These are phyloP conservation scores for Pangasianodon hypophthalmus DNA, from an alignment of 2,113 vertebrate genomes.

Conservation along the genomic window DNA sequence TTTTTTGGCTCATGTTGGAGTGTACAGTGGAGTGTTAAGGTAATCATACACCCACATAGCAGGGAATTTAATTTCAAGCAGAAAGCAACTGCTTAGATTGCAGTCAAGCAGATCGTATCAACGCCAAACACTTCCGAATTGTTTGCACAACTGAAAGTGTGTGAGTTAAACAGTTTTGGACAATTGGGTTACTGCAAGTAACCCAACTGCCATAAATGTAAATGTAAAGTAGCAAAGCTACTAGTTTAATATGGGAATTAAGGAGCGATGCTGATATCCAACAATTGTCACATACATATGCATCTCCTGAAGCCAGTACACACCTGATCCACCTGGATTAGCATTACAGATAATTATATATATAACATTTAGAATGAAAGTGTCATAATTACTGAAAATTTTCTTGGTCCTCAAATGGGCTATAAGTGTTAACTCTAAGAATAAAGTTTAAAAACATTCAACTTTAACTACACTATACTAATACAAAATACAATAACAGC, in stretches of 20 bases:
- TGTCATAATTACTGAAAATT: not conserved
- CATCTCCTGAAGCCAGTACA: not conserved
- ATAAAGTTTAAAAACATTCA: not conserved
- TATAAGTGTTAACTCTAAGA: not conserved
- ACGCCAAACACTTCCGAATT: slow-evolving; percentile 1
- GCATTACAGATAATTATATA: not conserved
- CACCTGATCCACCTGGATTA: not conserved
- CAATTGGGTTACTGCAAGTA: not conserved
- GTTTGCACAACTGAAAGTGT: not conserved
- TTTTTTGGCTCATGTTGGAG: slow-evolving; percentile 28
- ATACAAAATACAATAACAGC: not conserved
- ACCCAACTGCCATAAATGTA: no score
- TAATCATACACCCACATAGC: slow-evolving; percentile 39
- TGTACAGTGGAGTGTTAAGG: slow-evolving; percentile 36
- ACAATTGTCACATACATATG: not conserved
- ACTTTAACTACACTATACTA: not conserved
- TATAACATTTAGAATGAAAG: not conserved
- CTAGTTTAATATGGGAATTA: not conserved
- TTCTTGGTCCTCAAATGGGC: not conserved
- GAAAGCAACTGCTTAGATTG: slow-evolving; percentile 18
- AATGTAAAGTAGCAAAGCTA: not conserved
- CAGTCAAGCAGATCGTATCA: slow-evolving; percentile 31
- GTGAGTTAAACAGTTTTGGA: not conserved
- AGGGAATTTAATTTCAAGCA: slow-evolving; percentile 37
- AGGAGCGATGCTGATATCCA: not conserved